phyloP scores from a whole-genome alignment of 2,113 vertebrate genomes.

The Dasyprocta punctata region DNA sequence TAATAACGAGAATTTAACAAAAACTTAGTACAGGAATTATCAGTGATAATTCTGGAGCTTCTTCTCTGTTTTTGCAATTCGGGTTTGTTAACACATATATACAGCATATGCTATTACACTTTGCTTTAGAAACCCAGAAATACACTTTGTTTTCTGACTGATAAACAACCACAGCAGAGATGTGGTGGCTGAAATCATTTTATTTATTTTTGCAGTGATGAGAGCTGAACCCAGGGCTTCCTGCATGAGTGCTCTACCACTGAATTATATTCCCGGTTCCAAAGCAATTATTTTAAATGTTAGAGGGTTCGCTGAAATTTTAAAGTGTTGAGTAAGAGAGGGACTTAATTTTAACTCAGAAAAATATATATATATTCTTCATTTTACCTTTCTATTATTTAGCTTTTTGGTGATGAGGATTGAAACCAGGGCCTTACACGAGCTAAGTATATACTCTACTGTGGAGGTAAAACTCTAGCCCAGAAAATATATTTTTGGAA shows the following conservation, averaged over 20 bases:
- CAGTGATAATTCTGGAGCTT: neutral
- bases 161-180: neutral
- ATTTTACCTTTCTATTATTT: neutral
- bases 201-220: neutral
- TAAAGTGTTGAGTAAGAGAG: constrained; percentile 7
- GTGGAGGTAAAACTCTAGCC: neutral
- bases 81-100: neutral
- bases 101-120: neutral
- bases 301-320: neutral
- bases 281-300: constrained; percentile 26
- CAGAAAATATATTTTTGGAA: constrained; percentile 48
- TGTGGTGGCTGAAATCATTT: neutral
- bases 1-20: neutral
- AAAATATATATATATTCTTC: neutral
- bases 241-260: neutral
- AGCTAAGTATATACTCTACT: neutral
- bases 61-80: neutral
- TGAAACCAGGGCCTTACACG: neutral
- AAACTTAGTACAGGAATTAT: neutral
- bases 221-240: neutral
- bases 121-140: neutral
- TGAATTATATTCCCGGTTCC: neutral
- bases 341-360: constrained; percentile 1
- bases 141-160: neutral
- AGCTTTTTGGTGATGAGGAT: neutral